phyloP scores from a whole-genome alignment of 1,140 invertebrate genomes.

The Zaprionus africanus region DNA sequence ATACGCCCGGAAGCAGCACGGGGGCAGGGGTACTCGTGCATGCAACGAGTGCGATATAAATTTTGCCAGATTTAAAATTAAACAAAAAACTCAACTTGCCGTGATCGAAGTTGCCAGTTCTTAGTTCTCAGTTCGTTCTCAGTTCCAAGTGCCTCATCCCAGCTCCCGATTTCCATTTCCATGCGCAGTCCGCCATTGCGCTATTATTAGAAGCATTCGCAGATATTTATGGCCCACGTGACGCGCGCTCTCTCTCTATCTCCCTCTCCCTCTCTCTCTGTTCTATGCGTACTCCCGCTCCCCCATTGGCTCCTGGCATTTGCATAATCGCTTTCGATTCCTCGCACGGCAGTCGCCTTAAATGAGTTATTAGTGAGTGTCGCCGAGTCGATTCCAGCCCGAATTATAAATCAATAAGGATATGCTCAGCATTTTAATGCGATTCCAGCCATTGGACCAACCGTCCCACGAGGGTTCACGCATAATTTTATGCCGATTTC shows the following conservation, averaged over 20 bases:
- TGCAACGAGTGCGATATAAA: conserved; percentile 73
- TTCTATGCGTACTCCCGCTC: conserved; percentile 7
- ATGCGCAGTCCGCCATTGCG: conserved; percentile 23
- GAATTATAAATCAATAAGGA: conserved; percentile 83
- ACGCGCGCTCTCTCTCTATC: conserved; percentile 39
- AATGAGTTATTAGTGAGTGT: conserved; percentile 79
- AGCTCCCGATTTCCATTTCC: neutral
- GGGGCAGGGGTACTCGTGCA: neutral
- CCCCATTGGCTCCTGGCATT: conserved; percentile 45
- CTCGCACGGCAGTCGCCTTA: conserved; percentile 71
- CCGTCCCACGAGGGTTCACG: conserved; percentile 24
- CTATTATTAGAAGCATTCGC: conserved; percentile 77
- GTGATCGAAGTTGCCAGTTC: conserved; percentile 36
- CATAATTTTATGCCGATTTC: conserved; percentile 65
- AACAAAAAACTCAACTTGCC: conserved; percentile 56
- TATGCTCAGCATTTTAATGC: conserved; percentile 77
- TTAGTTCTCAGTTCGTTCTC: conserved; percentile 20
- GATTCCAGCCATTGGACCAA: conserved; percentile 41
- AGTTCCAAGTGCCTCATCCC: conserved; percentile 9
- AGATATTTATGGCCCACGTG: conserved; percentile 77
- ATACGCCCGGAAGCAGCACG: conserved; percentile 46
- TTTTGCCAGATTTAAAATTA: conserved; percentile 68
- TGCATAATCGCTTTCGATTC: conserved; percentile 82
- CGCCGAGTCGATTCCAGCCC: conserved; percentile 56
- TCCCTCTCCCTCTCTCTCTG: neutral